Conservation (phyloP, 2,113 vertebrate genomes). For the Acanthochromis polyacanthus region DNA sequence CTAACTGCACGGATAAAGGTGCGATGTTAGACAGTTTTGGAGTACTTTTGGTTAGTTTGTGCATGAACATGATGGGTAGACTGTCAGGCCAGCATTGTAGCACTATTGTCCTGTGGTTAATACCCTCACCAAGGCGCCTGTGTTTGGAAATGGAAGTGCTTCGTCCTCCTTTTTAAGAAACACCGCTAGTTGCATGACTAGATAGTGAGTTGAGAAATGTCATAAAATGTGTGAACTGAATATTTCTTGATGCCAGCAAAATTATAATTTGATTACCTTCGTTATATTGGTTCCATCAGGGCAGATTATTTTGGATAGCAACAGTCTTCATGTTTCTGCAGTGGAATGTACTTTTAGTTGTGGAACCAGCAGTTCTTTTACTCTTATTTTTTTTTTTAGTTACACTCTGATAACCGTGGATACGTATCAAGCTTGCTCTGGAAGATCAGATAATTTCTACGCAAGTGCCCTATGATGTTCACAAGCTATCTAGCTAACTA, state of each 20-base stretch:
- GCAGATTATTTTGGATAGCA: neutral
- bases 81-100: neutral
- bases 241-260: neutral
- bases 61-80: neutral
- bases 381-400: neutral
- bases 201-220: neutral
- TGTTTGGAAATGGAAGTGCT: neutral
- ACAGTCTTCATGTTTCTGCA: neutral
- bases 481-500: slow-evolving; percentile 46
- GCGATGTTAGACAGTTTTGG: neutral
- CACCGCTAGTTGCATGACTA: neutral
- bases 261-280: neutral
- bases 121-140: neutral
- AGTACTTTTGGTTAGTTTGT: neutral
- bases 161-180: neutral
- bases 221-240: neutral
- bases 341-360: neutral
- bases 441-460: slow-evolving; percentile 15
- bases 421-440: neutral
- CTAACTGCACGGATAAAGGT: too few relatives aligned
- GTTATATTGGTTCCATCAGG: too few relatives aligned
- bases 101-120: neutral
- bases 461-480: slow-evolving; percentile 39
- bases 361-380: neutral
- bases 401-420: neutral